Evolutionary conservation across 2,797 vertebrate genomes (phyloP).

Genomic region (Chanos chanos): DNA sequence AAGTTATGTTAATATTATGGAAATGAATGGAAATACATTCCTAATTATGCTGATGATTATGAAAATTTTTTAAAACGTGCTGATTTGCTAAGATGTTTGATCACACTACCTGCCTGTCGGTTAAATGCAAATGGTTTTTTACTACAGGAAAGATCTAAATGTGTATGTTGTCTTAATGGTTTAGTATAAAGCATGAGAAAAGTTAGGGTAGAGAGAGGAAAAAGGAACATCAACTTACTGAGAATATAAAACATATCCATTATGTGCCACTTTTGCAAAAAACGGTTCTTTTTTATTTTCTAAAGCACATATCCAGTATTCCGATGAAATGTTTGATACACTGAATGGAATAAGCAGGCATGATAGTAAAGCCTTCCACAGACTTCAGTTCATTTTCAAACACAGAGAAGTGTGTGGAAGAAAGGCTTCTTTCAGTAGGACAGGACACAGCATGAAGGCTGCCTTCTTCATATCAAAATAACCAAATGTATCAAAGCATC

Average conservation of each 20-base stretch:
- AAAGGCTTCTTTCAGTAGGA: constrained; percentile 46
- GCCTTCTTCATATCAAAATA: constrained; percentile 56
- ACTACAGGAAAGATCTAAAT: too few species aligned
- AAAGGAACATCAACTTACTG: not conserved
- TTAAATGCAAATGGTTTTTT: constrained; percentile 23
- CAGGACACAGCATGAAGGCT: constrained; percentile 38
- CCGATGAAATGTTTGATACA: constrained; percentile 68
- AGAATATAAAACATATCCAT: constrained; percentile 2
- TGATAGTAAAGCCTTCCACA: constrained; percentile 54
- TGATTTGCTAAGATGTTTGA: constrained; percentile 16
- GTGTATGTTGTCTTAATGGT: not conserved
- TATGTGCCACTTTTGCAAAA: constrained; percentile 27
- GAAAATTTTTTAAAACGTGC: constrained; percentile 8
- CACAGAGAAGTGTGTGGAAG: constrained; percentile 38
- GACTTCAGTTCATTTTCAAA: constrained; percentile 38
- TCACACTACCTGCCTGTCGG: constrained; percentile 1
- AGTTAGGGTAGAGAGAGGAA: not conserved
- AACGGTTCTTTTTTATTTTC: constrained; percentile 73
- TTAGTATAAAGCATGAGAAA: not conserved
- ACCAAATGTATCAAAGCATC: constrained; percentile 53
- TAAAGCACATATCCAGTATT: constrained; percentile 76
- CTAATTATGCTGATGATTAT: constrained; percentile 18
- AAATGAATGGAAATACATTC: constrained; percentile 26
- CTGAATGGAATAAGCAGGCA: constrained; percentile 66
- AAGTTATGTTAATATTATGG: constrained; percentile 32